These are phyloP conservation scores for Leptatherina wallacei DNA, from an alignment of 2,797 vertebrate genomes.

Conservation along the genomic window DNA sequence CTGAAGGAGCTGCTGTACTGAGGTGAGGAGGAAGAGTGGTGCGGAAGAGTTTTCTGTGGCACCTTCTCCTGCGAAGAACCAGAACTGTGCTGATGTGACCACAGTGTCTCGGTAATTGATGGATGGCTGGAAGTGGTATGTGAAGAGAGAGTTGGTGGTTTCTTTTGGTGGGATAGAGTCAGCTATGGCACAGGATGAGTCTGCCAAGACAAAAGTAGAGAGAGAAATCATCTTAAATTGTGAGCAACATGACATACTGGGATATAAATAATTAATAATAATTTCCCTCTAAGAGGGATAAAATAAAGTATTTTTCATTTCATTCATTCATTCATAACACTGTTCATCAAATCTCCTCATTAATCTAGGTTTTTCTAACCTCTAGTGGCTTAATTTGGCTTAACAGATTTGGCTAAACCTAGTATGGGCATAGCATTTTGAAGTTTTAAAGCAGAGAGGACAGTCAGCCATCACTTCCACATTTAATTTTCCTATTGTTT, in stretches of 20 bases:
- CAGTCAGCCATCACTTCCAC: too few species aligned
- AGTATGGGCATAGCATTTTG: not conserved
- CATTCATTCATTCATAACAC: too few species aligned
- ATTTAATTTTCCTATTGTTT: too few species aligned
- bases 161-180: slow-evolving; percentile 54
- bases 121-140: slow-evolving; percentile 89
- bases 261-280: too few species aligned
- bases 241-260: not conserved
- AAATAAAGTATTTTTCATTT: too few species aligned
- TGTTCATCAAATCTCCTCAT: too few species aligned
- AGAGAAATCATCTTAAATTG: not conserved
- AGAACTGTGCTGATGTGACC: slow-evolving; percentile 88
- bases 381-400: not conserved
- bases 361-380: not conserved
- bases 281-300: too few species aligned
- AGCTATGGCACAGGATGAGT: slow-evolving; percentile 73
- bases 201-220: slow-evolving; percentile 56
- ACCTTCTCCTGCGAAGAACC: slow-evolving; percentile 86
- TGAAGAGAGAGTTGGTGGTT: slow-evolving; percentile 73
- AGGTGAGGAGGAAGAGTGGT: slow-evolving; percentile 69
- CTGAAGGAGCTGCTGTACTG: slow-evolving; percentile 60
- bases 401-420: not conserved
- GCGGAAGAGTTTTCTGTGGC: slow-evolving; percentile 43
- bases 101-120: slow-evolving; percentile 69
- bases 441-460: not conserved